Evolutionary conservation across 2,113 vertebrate genomes (phyloP), one percentile per base, ranked within the genome.

Genomic region (Poecilia latipinna): DNA sequence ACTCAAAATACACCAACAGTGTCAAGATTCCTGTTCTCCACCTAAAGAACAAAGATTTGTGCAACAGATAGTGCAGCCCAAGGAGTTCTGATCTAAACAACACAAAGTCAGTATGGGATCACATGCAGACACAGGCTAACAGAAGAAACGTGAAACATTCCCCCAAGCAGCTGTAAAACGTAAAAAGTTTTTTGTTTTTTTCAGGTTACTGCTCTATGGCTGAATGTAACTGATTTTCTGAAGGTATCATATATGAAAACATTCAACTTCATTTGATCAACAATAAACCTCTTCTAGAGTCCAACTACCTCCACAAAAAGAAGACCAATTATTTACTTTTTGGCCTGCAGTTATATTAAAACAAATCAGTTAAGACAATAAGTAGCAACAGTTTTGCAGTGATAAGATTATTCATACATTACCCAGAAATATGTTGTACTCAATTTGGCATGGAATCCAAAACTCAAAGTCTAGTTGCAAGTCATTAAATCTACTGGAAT

Each of bases 41-140:
- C 51, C 22, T n/a, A 57, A 57, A 57, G 22, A 24, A 57, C 22
- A 57, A 57, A 57, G 51, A 24, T 24, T 57, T 42, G 37, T 68
- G 29, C 22, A 13, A 51, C 57, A 28, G 61, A 32, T 26, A 62
- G 31, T 48, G 15, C 24, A 32, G 37, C 57, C 57, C 66, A 28
- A 60, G 13, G 60, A 63, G 17, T 5, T 22, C 61, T n/a, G 67
- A 54, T 69, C 60, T 37, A 8, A 70, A 51, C 61, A 62, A 48
- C 65, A 68, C 15, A 31, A 57, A 26, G 24, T 75, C 61, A 57
- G 68, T 70, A 61, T 77, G 61, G 15, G 39, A 70, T 77, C 65
- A 24, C 62, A 71, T 12, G 12, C 29, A 37, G 64, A 7, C n/a
- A n/a, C 64, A 39, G 62, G 24, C 13, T 1, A 48, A 48, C 69